A percentile compares a stretch with the other conserved stretches of the same genome.
phyloP scores from a whole-genome alignment of 2,113 vertebrate genomes.

The Xyrauchen texanus region DNA sequence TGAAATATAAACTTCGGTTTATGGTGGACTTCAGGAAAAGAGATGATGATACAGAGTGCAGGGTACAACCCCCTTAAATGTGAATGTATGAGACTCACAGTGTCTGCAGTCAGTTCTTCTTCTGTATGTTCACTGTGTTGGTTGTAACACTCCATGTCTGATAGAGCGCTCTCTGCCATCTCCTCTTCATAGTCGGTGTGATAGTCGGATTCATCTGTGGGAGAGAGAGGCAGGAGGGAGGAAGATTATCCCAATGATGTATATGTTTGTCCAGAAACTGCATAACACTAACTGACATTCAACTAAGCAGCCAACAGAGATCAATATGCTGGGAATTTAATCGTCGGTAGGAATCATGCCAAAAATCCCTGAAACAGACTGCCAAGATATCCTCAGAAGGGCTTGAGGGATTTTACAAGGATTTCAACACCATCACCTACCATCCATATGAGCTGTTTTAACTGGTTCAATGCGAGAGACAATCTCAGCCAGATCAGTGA shows the following conservation, averaged over 20 bases:
- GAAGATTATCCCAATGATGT: slow-evolving; percentile 10
- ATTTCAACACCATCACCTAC: slow-evolving; percentile 71
- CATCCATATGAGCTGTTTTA: slow-evolving; percentile 78
- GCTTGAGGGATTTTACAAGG: neutral
- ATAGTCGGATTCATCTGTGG: slow-evolving; percentile 89
- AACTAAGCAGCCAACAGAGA: slow-evolving; percentile 20
- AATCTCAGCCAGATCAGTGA: slow-evolving; percentile 93
- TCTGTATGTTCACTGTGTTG: slow-evolving; percentile 69
- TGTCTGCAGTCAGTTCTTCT: slow-evolving; percentile 80
- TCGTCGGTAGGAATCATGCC: slow-evolving; percentile 9
- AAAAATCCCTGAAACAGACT: slow-evolving; percentile 3
- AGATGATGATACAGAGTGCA: too few species aligned
- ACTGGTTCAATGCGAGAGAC: slow-evolving; percentile 91
- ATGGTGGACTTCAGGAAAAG: too few species aligned
- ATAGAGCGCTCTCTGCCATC: slow-evolving; percentile 76
- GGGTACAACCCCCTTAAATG: neutral
- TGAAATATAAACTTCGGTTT: too few species aligned
- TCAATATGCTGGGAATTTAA: slow-evolving; percentile 5
- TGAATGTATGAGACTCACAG: slow-evolving; percentile 65
- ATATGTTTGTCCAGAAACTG: slow-evolving; percentile 28
- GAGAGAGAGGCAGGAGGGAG: slow-evolving; percentile 26
- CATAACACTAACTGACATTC: slow-evolving; percentile 12
- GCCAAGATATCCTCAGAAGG: neutral
- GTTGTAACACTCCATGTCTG: slow-evolving; percentile 69
- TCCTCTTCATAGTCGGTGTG: slow-evolving; percentile 93